A percentile compares a stretch with the other conserved stretches of the same genome.
Evolutionary conservation across 2,797 vertebrate genomes (phyloP).

Genomic region (Myripristis jacobus): DNA sequence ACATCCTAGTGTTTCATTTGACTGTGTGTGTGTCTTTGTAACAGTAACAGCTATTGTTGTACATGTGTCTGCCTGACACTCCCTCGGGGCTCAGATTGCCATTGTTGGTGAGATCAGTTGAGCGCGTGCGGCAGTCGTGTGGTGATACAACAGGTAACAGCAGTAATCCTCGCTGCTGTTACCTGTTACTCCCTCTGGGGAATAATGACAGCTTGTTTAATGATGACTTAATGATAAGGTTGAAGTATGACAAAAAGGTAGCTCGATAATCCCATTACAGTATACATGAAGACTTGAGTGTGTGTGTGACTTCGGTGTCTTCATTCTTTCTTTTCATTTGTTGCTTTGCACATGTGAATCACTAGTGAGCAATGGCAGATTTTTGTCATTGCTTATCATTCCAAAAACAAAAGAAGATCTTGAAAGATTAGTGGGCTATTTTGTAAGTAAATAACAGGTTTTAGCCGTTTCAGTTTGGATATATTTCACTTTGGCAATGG

Average conservation of each 20-base stretch:
- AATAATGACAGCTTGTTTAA: constrained; percentile 23
- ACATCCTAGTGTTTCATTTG: constrained; percentile 33
- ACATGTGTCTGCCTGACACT: constrained; percentile 51
- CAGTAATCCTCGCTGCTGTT: constrained; percentile 36
- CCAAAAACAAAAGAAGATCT: no score
- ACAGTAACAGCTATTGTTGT: constrained; percentile 30
- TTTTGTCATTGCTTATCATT: no score
- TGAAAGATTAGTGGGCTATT: no score
- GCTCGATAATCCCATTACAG: background rate
- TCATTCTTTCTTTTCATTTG: no score
- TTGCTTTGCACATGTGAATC: no score
- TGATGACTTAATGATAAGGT: constrained; percentile 17
- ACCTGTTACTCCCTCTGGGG: constrained; percentile 34
- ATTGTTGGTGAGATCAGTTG: constrained; percentile 57
- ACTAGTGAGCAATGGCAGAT: no score
- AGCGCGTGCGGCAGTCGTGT: constrained; percentile 56
- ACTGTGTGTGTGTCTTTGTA: constrained; percentile 1
- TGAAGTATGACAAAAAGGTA: background rate
- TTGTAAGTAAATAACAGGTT: background rate
- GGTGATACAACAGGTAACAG: constrained; percentile 8
- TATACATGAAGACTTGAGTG: no score
- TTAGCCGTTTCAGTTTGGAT: background rate
- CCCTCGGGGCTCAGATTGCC: constrained; percentile 45
- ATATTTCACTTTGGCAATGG: background rate
- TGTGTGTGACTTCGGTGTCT: background rate